Evolutionary conservation across 2,888 invertebrate species (phyloP), one percentile per base, ranked within the genome.

Genomic region (Oscheius sp.): DNA sequence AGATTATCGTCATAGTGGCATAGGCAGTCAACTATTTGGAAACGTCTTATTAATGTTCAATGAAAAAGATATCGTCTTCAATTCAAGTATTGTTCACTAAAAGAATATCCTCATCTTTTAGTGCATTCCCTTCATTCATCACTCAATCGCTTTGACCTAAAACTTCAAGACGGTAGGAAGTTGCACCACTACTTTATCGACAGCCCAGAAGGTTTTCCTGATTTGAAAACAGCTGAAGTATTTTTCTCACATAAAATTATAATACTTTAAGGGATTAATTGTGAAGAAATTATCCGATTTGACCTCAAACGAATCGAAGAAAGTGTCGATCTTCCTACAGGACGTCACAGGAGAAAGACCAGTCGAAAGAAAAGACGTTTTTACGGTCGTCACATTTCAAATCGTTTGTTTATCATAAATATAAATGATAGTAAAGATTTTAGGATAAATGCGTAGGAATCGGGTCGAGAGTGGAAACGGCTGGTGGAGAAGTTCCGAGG

Each of bases 1-100:
- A 32, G 71, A 73, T 20, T 73, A 61, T 32, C 33, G 73, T 2
- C 70, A 73, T 24, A 70, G 70, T 3, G 66, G 66, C 14, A 73
- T 73, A 32, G 73, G 73, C 12, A 50, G 45, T 9, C 65, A 41
- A 2, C 59, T 73, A 2, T 51, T 73, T 17, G 47, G 63, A n/a
- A 59, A 54, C 8, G 17, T 45, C n/a, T 41, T 45, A 14, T 41
- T 44, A 24, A 9, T 17, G 1, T 45, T 54, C 20, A 20, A 26
- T n/a, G 47, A 26, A 12, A 17, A 28, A 12, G 33, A 47, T 6
- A 22, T 62, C 22, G 26, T 30, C 20, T 62, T 62, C 36, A 44
- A 62, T 28, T 20, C 62, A 2, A 62, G 62, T 62, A 12, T 24
- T 4, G n/a, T 5, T 36, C 41, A 24, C 24, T 17, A 2, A 24